Evolutionary conservation across 2,888 invertebrate species (phyloP).

Genomic region (Oeneis ivallda): DNA sequence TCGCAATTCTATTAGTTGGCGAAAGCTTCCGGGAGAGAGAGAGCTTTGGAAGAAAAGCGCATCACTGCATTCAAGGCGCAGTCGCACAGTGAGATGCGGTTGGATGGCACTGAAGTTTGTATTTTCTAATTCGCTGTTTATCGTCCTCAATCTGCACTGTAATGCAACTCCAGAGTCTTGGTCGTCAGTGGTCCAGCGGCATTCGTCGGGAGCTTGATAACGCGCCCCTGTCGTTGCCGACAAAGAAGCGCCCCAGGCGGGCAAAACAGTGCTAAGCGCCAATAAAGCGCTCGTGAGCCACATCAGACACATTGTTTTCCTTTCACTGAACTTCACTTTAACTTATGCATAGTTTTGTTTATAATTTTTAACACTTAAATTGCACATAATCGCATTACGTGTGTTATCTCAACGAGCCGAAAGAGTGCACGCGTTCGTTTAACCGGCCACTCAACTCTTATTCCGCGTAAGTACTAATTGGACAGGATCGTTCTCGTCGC

Average conservation of each 20-base stretch:
- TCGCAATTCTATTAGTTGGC: conserved; percentile 87
- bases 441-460: conserved; percentile 80
- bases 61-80: conserved; percentile 90
- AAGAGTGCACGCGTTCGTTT: conserved; percentile 68
- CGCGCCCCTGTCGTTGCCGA: conserved; percentile 81
- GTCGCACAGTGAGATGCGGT: conserved; percentile 88
- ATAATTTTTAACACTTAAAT: conserved; percentile 64
- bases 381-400: conserved; percentile 60
- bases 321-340: conserved; percentile 66
- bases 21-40: conserved; percentile 88
- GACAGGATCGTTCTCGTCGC: conserved; percentile 70
- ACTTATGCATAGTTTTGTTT: conserved; percentile 72
- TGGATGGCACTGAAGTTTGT: conserved; percentile 92
- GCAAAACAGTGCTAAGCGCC: conserved; percentile 68
- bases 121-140: conserved; percentile 91
- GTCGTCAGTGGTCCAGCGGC: conserved; percentile 88
- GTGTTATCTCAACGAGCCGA: conserved; percentile 61
- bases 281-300: conserved; percentile 67
- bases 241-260: conserved; percentile 72
- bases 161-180: conserved; percentile 86
- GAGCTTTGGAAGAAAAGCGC: conserved; percentile 91
- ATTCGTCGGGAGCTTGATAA: conserved; percentile 91
- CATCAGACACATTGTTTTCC: conserved; percentile 66
- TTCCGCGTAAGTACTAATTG: conserved; percentile 80
- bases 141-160: conserved; percentile 87